phyloP scores from a whole-genome alignment of 2,113 vertebrate species.

The Felis chaus region DNA sequence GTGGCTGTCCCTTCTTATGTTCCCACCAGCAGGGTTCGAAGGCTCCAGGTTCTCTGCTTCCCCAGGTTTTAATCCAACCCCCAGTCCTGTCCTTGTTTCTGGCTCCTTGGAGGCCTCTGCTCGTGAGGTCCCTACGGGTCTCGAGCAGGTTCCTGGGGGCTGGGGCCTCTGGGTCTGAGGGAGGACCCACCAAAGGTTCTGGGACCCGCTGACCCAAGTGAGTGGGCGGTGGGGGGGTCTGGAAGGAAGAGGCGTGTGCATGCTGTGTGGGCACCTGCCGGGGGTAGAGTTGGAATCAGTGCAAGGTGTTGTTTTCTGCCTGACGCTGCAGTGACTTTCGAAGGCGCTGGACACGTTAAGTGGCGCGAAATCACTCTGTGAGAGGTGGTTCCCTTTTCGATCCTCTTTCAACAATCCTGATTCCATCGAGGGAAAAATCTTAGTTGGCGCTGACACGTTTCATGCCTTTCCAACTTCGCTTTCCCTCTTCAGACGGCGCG shows the following conservation, averaged over 20 bases:
- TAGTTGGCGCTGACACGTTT: not conserved
- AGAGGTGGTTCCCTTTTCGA: not conserved
- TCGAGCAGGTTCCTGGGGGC: not conserved
- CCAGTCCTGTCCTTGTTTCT: not conserved
- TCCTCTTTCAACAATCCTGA: not conserved
- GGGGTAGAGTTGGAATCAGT: rapidly evolving
- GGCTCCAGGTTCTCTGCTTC: not conserved
- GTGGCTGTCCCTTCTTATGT: not conserved
- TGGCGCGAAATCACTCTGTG: not conserved
- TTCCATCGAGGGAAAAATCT: not conserved
- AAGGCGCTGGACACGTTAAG: not conserved
- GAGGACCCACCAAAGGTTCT: not conserved
- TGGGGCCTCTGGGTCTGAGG: not conserved
- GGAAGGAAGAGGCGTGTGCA: not conserved
- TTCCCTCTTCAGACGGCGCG: not conserved
- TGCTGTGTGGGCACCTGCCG: not conserved
- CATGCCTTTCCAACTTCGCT: not conserved
- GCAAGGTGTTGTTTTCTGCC: not conserved
- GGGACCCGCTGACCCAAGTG: not conserved
- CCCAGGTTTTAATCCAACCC: not conserved
- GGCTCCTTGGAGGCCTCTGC: not conserved
- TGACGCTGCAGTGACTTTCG: not conserved
- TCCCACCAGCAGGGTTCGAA: not conserved
- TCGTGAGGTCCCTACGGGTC: not conserved
- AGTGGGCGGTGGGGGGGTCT: not conserved